phyloP scores from a whole-genome alignment of 2,113 vertebrate genomes.

The Gallinago media region DNA sequence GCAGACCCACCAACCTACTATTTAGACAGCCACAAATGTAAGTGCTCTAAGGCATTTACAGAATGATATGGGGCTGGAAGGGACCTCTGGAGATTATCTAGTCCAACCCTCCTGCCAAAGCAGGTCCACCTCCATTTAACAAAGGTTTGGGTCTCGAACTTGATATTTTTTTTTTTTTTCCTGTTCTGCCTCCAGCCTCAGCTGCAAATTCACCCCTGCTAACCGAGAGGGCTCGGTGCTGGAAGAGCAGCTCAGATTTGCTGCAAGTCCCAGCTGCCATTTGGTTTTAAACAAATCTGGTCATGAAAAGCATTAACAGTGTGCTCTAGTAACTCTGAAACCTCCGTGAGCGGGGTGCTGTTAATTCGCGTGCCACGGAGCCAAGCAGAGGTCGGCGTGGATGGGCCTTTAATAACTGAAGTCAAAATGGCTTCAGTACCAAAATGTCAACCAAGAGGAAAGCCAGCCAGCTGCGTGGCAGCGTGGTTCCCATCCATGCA shows the following conservation, averaged over 20 bases:
- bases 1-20: not conserved
- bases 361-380: not conserved
- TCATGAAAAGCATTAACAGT: not conserved
- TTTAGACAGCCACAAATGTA: not conserved
- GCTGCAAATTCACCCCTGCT: not conserved
- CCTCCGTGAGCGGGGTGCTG: not conserved
- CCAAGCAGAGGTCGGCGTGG: not conserved
- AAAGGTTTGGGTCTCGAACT: not conserved
- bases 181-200: not conserved
- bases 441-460: not conserved
- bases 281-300: not conserved
- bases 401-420: not conserved
- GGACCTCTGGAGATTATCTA: too few species aligned
- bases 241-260: not conserved
- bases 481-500: not conserved
- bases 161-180: not conserved
- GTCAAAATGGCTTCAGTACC: not conserved
- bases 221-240: not conserved
- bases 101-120: too few species aligned
- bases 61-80: too few species aligned
- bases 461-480: not conserved
- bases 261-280: not conserved
- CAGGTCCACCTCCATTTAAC: too few species aligned
- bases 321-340: not conserved
- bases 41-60: not conserved